Evolutionary conservation across 1,140 invertebrate species (phyloP).

Genomic region (Bradysia coprophila): DNA sequence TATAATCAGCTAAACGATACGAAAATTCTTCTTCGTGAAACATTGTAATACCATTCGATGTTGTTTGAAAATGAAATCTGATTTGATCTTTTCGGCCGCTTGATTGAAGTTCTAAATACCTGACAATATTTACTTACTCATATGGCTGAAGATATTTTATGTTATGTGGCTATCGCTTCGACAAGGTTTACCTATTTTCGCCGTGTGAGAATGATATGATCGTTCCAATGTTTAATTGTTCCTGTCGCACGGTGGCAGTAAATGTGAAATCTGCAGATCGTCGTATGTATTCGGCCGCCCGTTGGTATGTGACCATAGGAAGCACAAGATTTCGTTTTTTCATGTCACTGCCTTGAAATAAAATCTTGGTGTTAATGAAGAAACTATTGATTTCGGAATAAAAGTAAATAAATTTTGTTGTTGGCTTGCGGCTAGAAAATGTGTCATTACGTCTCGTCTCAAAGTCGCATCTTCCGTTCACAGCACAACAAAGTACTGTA

Average conservation of each 20-base stretch:
- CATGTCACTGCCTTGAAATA: not conserved
- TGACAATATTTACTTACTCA: constrained; percentile 18
- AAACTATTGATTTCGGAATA: not conserved
- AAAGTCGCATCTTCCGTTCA: too few relatives aligned
- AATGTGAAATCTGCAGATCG: constrained; percentile 62
- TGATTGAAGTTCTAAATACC: constrained; percentile 79
- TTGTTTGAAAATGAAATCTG: constrained; percentile 50
- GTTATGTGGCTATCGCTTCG: not conserved
- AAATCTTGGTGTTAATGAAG: not conserved
- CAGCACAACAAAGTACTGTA: too few relatives aligned
- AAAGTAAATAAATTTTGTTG: too few relatives aligned
- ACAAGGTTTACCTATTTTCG: constrained; percentile 38
- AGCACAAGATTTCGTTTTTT: constrained; percentile 50
- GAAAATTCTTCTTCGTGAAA: constrained; percentile 64
- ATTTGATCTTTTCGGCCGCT: constrained; percentile 73
- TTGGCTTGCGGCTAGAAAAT: too few relatives aligned
- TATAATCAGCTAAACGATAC: constrained; percentile 63
- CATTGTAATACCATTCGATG: constrained; percentile 28
- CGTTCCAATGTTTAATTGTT: constrained; percentile 60
- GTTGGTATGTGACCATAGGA: constrained; percentile 39
- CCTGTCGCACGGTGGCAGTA: constrained; percentile 54
- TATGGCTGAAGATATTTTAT: not conserved
- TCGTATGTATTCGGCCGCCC: constrained; percentile 44
- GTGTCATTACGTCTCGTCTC: too few relatives aligned
- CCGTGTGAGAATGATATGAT: constrained; percentile 65